Evolutionary conservation across 2,113 vertebrate genomes (phyloP).

Genomic region (Anseranas semipalmata): DNA sequence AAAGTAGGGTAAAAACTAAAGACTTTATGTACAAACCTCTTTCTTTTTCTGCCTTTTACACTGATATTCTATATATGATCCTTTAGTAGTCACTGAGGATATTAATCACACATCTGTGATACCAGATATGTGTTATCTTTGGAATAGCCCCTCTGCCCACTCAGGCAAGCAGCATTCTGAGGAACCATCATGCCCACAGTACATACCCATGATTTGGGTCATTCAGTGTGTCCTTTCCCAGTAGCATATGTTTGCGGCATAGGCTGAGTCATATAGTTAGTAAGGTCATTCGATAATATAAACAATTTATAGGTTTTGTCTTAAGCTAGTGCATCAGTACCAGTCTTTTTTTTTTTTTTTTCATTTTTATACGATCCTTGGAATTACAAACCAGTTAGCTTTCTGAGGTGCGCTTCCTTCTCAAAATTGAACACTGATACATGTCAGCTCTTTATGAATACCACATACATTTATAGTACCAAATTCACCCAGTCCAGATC

Average conservation of each 20-base stretch:
- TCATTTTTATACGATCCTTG: neutral
- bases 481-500: neutral
- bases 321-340: neutral
- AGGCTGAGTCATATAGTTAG: neutral
- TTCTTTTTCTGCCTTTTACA: neutral
- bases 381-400: neutral
- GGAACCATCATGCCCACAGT: neutral
- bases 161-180: neutral
- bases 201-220: neutral
- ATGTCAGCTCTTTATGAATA: neutral
- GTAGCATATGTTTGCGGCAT: neutral
- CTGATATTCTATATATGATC: neutral
- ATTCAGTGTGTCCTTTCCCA: neutral
- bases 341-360: neutral
- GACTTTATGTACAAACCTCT: neutral
- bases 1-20: neutral
- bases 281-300: neutral
- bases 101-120: neutral
- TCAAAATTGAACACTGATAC: neutral
- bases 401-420: neutral
- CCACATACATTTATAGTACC: neutral
- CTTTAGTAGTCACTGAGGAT: neutral
- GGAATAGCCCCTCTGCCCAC: neutral
- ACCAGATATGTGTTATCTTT: neutral
- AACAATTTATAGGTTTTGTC: neutral